These are phyloP conservation scores for Dusona sp. DNA, from an alignment of 2,888 invertebrate species.

Conservation along the genomic window DNA sequence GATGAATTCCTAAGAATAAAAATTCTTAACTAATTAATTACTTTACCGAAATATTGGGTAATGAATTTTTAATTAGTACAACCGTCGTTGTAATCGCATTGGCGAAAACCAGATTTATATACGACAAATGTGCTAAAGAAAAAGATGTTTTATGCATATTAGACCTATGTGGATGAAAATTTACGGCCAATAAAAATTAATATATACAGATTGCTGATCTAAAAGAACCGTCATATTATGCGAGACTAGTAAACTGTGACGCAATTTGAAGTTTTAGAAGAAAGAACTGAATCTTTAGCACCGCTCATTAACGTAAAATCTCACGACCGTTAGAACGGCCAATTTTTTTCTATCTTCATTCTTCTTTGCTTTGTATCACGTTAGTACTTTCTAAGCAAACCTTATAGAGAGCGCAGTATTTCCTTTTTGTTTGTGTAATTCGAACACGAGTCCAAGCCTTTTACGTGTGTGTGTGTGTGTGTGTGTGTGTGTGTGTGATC, in stretches of 20 bases:
- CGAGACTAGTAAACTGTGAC: not conserved
- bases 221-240: conserved; percentile 31
- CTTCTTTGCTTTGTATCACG: not conserved
- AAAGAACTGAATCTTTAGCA: conserved; percentile 1
- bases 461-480: not conserved
- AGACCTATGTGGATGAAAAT: not conserved
- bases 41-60: not conserved
- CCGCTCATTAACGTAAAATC: conserved; percentile 13
- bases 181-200: conserved; percentile 30
- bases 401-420: not conserved
- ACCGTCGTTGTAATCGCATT: not conserved
- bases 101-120: not conserved
- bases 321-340: conserved; percentile 35
- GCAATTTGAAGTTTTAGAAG: conserved; percentile 29
- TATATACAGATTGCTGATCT: conserved; percentile 15
- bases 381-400: not conserved
- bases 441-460: conserved; percentile 2
- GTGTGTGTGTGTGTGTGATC: too few relatives aligned
- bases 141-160: conserved; percentile 3
- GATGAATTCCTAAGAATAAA: not conserved
- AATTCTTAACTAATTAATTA: not conserved
- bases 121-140: not conserved
- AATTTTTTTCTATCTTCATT: conserved; percentile 18
- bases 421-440: conserved; percentile 1
- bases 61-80: conserved; percentile 11